phyloP scores from a whole-genome alignment of 2,888 invertebrate genomes.

The Drepanosiphum platanoidis region DNA sequence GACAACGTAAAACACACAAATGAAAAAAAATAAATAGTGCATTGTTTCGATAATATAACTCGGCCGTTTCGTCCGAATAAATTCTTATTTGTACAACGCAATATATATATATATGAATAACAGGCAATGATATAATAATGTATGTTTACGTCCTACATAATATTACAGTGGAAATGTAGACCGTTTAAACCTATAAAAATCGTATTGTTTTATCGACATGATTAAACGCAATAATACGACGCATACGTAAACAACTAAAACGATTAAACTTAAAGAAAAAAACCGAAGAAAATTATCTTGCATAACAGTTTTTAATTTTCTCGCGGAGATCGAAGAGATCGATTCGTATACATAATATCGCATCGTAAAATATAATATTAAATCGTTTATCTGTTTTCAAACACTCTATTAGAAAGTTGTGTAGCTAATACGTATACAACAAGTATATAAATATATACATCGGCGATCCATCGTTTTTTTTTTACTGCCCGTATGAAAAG shows the following conservation, averaged over 20 bases:
- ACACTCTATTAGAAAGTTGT: conserved; percentile 12
- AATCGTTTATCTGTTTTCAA: background rate
- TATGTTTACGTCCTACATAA: too few species aligned
- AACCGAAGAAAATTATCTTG: background rate
- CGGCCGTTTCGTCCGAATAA: background rate
- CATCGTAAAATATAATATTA: background rate
- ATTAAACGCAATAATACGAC: too few species aligned
- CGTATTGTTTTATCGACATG: too few species aligned
- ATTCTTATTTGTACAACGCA: too few species aligned
- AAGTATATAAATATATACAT: too few species aligned
- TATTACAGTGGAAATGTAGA: too few species aligned
- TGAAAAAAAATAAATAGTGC: too few species aligned
- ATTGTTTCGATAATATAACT: too few species aligned
- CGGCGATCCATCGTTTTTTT: background rate
- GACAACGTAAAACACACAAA: background rate
- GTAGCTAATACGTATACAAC: background rate
- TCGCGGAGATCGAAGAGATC: background rate
- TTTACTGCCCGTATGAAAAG: too few species aligned
- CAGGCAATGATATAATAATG: too few species aligned
- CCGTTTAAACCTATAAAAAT: too few species aligned
- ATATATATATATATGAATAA: background rate
- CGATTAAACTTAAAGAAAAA: background rate
- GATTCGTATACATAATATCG: background rate
- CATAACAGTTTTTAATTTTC: background rate
- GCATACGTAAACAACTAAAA: background rate